Percentiles rank a stretch among this genome's conserved stretches.
phyloP scores from a whole-genome alignment of 1,140 invertebrate genomes.

The Pantala flavescens region DNA sequence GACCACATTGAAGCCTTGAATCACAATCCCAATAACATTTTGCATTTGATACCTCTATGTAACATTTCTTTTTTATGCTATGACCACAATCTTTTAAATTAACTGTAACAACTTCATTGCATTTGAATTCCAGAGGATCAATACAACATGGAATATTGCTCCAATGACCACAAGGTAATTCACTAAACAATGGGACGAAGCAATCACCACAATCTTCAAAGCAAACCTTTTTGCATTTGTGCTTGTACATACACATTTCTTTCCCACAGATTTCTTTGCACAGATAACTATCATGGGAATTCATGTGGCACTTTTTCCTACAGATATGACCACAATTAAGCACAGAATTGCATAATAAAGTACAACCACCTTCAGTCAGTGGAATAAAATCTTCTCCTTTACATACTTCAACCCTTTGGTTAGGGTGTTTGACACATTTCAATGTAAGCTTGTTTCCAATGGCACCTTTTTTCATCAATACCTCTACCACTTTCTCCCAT shows the following conservation, averaged over 20 bases:
- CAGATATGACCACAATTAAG: constrained; percentile 44
- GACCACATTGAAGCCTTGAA: constrained; percentile 4
- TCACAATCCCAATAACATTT: constrained; percentile 12
- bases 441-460: constrained; percentile 11
- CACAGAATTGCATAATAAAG: constrained; percentile 26
- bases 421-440: constrained; percentile 39
- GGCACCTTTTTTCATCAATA: constrained; percentile 16
- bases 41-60: not conserved
- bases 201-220: constrained; percentile 22
- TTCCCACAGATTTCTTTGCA: constrained; percentile 35
- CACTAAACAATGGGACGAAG: not conserved
- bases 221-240: constrained; percentile 18
- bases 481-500: constrained; percentile 19
- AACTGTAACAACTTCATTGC: constrained; percentile 29
- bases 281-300: constrained; percentile 34
- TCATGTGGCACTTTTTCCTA: constrained; percentile 40
- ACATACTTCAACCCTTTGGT: constrained; percentile 29
- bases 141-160: constrained; percentile 32
- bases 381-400: constrained; percentile 22
- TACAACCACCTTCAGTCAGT: constrained; percentile 29
- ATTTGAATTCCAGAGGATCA: constrained; percentile 30
- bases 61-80: constrained; percentile 20
- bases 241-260: constrained; percentile 23
- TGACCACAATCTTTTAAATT: constrained; percentile 39
- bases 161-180: constrained; percentile 37